Conservation (phyloP, 35 echinoderm and acorn worm genomes). For the Amphiura filiformis region DNA sequence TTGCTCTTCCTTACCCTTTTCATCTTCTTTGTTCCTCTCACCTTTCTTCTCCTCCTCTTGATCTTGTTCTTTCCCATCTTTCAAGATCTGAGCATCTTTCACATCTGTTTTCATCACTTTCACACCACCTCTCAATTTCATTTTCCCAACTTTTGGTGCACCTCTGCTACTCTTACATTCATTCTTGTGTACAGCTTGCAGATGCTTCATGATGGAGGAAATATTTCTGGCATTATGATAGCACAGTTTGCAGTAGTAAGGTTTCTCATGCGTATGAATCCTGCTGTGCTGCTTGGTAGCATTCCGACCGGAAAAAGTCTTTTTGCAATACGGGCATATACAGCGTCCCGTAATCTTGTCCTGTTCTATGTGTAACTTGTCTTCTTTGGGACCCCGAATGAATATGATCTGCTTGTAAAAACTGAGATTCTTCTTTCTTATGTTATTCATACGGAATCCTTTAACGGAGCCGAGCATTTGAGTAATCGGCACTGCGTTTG, state of each 20-base stretch:
- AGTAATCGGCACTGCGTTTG: neutral
- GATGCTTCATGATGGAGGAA: neutral
- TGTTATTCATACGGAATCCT: neutral
- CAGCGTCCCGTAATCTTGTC: neutral
- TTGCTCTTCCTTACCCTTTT: too few species aligned
- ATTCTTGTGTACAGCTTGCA: neutral
- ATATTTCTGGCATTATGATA: neutral
- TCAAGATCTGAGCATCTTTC: too few species aligned
- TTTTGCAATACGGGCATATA: neutral
- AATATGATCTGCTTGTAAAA: conserved; percentile 6
- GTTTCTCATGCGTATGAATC: conserved; percentile 1
- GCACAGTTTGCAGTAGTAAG: conserved; percentile 1
- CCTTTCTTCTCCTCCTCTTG: too few species aligned
- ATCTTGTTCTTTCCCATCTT: too few species aligned
- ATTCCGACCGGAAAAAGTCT: neutral
- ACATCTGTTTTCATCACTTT: too few species aligned
- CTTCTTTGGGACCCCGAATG: neutral
- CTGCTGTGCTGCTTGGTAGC: neutral
- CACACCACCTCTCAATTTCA: too few species aligned
- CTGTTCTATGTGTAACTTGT: neutral
- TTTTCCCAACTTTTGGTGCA: too few species aligned
- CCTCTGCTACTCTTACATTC: neutral
- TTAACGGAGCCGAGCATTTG: neutral
- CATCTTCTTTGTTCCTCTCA: too few species aligned
- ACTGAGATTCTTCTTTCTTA: neutral